A percentile compares a stretch with the other conserved stretches of the same genome.
Conservation (phyloP, 1,140 invertebrate genomes). For the Leptopilina clavipes region DNA sequence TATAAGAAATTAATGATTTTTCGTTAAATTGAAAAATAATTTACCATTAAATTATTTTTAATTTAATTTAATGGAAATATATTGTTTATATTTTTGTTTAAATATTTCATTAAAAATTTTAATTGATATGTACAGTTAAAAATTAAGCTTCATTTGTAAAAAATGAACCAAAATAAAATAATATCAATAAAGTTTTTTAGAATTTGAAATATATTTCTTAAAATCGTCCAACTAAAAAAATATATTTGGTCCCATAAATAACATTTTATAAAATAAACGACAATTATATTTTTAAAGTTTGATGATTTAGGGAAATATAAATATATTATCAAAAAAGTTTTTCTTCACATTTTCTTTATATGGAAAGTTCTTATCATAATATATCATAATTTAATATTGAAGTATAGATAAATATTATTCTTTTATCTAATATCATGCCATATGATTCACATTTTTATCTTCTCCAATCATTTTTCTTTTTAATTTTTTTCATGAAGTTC, state of each 20-base stretch:
- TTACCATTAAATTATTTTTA: neutral
- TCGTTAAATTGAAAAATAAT: no score
- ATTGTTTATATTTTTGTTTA: no score
- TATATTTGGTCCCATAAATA: slow-evolving; percentile 12
- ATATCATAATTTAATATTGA: neutral
- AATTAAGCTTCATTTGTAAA: no score
- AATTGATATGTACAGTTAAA: no score
- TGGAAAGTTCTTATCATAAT: neutral
- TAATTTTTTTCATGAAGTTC: neutral
- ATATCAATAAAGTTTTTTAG: no score
- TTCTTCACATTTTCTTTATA: neutral
- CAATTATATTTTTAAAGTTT: neutral
- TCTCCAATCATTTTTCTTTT: neutral
- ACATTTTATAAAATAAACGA: slow-evolving; percentile 12
- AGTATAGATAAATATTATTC: neutral
- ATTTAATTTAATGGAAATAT: no score
- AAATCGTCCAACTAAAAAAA: neutral
- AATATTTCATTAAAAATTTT: no score
- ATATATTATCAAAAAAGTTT: no score
- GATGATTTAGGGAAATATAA: neutral
- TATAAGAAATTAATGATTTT: neutral
- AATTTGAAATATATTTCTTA: neutral
- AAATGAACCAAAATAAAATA: no score
- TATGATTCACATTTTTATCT: slow-evolving; percentile 7
- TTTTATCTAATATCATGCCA: neutral